Evolutionary conservation across 2,888 invertebrate species (phyloP), one percentile per base, ranked within the genome.

Genomic region (Aproaerema taeniolella): DNA sequence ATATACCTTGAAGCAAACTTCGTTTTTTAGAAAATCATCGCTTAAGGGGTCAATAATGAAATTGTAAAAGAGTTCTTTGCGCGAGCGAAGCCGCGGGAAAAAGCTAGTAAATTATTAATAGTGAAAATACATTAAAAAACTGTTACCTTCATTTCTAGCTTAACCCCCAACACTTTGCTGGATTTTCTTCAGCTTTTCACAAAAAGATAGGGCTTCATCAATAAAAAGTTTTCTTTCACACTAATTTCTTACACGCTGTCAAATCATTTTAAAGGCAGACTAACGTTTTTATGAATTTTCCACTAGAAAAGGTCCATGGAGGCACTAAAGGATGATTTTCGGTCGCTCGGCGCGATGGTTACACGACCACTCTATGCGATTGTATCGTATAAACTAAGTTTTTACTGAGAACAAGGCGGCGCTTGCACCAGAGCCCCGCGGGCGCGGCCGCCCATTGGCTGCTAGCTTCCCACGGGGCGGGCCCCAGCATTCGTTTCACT

Each of bases 61-160:
- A n/a, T n/a, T n/a, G n/a, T n/a, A n/a, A n/a, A n/a, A n/a, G n/a
- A n/a, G n/a, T n/a, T n/a, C n/a, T n/a, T n/a, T n/a, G n/a, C n/a
- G n/a, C n/a, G n/a, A n/a, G n/a, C n/a, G n/a, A n/a, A n/a, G n/a
- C n/a, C n/a, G n/a, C n/a, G n/a, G n/a, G n/a, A n/a, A n/a, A n/a
- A n/a, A n/a, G n/a, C n/a, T n/a, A n/a, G n/a, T n/a, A n/a, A n/a
- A n/a, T n/a, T n/a, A n/a, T n/a, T n/a, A n/a, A n/a, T n/a, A n/a
- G n/a, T n/a, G n/a, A n/a, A n/a, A n/a, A n/a, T n/a, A n/a, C n/a
- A n/a, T n/a, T n/a, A n/a, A n/a, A n/a, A n/a, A n/a, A n/a, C n/a
- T n/a, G n/a, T n/a, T 52, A 80, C 82, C 82, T 82, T 82, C 82
- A 82, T 82, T 55, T 81, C 79, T 57, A 70, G 47, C 56, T 78